Percentiles rank a stretch among this genome's conserved stretches.
phyloP scores from a whole-genome alignment of 2,797 vertebrate species.

The Pachyuromys duprasi region DNA sequence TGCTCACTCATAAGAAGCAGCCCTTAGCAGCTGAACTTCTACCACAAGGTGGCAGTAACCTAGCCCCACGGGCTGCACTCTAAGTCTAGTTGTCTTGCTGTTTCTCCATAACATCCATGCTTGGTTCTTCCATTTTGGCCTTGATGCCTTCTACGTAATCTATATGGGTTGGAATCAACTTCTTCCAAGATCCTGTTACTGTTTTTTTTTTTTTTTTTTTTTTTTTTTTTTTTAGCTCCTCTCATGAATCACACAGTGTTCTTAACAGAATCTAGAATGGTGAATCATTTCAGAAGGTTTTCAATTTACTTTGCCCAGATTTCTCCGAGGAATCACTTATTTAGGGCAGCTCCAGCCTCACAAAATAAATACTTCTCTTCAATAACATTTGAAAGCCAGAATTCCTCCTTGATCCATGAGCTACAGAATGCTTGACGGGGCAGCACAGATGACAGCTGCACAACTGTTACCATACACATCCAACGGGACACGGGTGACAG shows the following conservation, averaged over 20 bases:
- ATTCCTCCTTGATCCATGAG: background rate
- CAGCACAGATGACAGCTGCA: background rate
- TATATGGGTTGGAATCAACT: background rate
- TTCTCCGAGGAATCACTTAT: background rate
- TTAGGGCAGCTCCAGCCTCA: background rate
- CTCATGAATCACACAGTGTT: background rate
- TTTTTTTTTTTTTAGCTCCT: background rate
- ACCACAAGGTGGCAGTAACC: background rate
- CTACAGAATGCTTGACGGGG: background rate
- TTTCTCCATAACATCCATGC: background rate
- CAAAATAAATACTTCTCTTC: background rate
- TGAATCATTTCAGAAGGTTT: slow-evolving; percentile 17
- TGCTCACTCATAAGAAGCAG: background rate
- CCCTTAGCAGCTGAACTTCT: background rate
- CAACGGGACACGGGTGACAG: background rate
- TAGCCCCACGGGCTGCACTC: background rate
- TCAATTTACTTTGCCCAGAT: background rate
- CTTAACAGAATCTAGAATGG: background rate
- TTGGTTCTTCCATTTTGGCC: background rate
- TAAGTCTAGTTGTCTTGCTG: background rate
- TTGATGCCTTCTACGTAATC: background rate
- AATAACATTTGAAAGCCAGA: background rate
- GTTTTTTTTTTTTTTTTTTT: background rate
- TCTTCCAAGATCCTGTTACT: background rate
- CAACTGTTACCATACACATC: background rate